These are phyloP conservation scores for Drusus annulatus DNA, from an alignment of 1,140 invertebrate genomes.

Conservation along the genomic window DNA sequence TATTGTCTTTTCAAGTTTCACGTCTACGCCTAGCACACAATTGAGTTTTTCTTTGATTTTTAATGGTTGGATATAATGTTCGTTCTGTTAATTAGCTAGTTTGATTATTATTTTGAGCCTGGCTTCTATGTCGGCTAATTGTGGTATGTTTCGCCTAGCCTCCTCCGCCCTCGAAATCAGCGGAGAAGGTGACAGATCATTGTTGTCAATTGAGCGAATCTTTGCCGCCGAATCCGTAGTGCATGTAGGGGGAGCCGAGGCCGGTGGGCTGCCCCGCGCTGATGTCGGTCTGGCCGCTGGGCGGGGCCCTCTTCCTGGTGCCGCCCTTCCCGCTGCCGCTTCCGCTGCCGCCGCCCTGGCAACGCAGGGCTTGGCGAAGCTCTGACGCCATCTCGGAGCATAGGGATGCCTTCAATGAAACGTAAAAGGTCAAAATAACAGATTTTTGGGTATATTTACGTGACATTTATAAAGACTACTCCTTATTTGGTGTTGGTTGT, in stretches of 20 bases:
- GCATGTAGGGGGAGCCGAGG: slow-evolving; percentile 71
- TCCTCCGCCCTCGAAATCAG: slow-evolving; percentile 55
- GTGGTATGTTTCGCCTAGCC: neutral
- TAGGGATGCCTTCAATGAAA: slow-evolving; percentile 73
- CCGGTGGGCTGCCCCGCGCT: slow-evolving; percentile 64
- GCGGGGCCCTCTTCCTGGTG: slow-evolving; percentile 64
- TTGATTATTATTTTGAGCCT: neutral
- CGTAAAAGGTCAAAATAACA: too few relatives aligned
- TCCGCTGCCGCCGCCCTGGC: slow-evolving; percentile 69
- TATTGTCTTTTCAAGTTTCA: slow-evolving; percentile 9
- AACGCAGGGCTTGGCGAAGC: slow-evolving; percentile 78
- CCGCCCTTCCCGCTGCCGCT: slow-evolving; percentile 59
- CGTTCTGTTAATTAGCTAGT: neutral
- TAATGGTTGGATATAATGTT: neutral
- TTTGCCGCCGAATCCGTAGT: slow-evolving; percentile 76
- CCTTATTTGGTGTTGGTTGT: too few relatives aligned
- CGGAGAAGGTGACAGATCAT: slow-evolving; percentile 58
- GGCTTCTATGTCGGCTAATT: neutral
- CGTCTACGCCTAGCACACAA: neutral
- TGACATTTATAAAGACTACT: too few relatives aligned
- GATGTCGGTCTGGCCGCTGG: slow-evolving; percentile 60
- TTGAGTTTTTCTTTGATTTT: neutral
- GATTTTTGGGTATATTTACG: too few relatives aligned
- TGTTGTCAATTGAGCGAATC: slow-evolving; percentile 71
- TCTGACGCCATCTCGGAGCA: slow-evolving; percentile 80